Percentiles rank a stretch among this genome's conserved stretches.
Evolutionary conservation across 1,140 invertebrate species (phyloP).

Genomic region (Nephotettix cincticeps): DNA sequence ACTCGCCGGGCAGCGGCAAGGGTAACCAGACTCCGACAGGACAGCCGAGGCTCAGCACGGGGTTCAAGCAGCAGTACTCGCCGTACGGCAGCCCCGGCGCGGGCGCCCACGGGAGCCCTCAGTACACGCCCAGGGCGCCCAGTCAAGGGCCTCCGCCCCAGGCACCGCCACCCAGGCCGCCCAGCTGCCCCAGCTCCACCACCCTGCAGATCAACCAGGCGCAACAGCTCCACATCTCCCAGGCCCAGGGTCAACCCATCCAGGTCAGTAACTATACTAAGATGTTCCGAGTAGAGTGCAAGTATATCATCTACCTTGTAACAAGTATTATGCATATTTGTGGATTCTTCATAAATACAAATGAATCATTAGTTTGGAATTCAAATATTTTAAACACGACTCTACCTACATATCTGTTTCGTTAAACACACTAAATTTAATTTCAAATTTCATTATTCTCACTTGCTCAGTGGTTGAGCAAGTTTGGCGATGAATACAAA

Average conservation of each 20-base stretch:
- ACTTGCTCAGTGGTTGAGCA: too few species aligned
- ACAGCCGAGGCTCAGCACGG: conserved; percentile 1
- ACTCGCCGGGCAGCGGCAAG: conserved; percentile 44
- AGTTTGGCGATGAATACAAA: too few species aligned
- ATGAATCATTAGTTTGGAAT: too few species aligned
- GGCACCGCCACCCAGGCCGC: conserved; percentile 6
- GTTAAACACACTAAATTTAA: too few species aligned
- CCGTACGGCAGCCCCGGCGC: conserved; percentile 61
- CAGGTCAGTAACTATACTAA: too few species aligned
- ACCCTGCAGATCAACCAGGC: conserved; percentile 80
- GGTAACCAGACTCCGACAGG: conserved; percentile 49
- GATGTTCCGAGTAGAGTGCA: too few species aligned
- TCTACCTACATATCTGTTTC: too few species aligned
- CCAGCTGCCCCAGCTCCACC: conserved; percentile 33
- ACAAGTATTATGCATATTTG: too few species aligned
- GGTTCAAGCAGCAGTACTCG: conserved; percentile 63
- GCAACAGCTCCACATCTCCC: conserved; percentile 80
- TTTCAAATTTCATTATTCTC: too few species aligned
- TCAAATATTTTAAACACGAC: too few species aligned
- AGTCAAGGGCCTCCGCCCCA: conserved; percentile 35
- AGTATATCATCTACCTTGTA: too few species aligned
- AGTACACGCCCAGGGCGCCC: conserved; percentile 56
- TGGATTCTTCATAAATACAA: too few species aligned
- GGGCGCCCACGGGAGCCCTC: conserved; percentile 58
- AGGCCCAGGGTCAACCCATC: conserved; percentile 69